A percentile compares a stretch with the other conserved stretches of the same genome.
phyloP scores from a whole-genome alignment of 2,797 vertebrate species.

The Lophotriccus pileatus region DNA sequence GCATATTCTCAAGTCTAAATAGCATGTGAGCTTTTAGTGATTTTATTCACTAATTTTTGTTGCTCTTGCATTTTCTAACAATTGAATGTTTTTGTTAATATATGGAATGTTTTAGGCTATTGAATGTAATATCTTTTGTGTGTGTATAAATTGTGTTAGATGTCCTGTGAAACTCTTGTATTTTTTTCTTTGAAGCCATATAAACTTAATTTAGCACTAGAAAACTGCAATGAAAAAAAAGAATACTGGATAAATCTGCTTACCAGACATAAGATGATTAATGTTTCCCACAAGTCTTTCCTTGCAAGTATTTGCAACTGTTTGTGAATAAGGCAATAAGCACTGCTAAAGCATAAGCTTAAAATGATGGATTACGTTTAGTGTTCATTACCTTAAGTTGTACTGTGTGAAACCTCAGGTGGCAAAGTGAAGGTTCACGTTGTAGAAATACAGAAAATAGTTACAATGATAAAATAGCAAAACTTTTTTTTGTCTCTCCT shows the following conservation, averaged over 20 bases:
- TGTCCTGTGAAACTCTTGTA: neutral
- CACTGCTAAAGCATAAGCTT: neutral
- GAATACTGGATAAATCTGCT: neutral
- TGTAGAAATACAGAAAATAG: neutral
- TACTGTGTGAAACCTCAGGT: neutral
- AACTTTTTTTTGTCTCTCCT: neutral
- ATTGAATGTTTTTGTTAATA: neutral
- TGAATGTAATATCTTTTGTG: neutral
- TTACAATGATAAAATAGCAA: neutral
- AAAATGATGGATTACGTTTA: neutral
- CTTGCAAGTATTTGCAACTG: neutral
- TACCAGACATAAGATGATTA: neutral
- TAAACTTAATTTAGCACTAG: neutral
- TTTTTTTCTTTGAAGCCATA: neutral
- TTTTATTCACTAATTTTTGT: neutral
- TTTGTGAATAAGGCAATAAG: neutral
- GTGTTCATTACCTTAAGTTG: neutral
- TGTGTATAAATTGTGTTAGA: neutral
- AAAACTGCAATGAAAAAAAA: neutral
- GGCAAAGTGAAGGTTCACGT: neutral
- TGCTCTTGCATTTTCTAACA: neutral
- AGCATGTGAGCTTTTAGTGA: neutral
- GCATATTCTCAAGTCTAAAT: neutral
- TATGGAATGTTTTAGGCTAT: neutral
- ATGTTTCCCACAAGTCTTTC: neutral